phyloP scores from a whole-genome alignment of 2,113 vertebrate genomes.

The Ptilorrhoa leucosticta region DNA sequence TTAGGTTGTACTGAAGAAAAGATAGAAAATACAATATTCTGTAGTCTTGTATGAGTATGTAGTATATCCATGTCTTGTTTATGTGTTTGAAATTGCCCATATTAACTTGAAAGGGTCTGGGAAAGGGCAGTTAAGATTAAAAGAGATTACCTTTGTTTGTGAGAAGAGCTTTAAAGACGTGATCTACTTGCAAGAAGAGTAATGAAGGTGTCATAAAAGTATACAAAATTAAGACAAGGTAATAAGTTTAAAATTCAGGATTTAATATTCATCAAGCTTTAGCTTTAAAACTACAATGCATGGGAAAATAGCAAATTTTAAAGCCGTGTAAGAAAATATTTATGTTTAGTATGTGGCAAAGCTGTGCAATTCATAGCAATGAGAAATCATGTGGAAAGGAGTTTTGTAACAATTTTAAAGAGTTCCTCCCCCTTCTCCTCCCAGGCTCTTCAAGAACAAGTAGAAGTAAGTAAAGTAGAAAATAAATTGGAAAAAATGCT shows the following conservation, averaged over 20 bases:
- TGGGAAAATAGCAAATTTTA: neutral
- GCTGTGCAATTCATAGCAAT: neutral
- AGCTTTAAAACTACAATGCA: neutral
- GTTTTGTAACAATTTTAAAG: neutral
- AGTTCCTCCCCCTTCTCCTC: neutral
- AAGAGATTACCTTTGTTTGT: neutral
- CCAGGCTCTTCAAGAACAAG: slow-evolving; percentile 6
- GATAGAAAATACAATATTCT: neutral
- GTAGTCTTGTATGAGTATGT: slow-evolving; percentile 18
- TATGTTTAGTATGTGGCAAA: neutral
- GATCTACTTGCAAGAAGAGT: neutral
- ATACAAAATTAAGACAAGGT: neutral
- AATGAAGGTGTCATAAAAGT: neutral
- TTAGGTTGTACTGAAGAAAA: neutral
- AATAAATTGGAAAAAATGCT: slow-evolving; percentile 2
- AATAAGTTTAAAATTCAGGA: neutral
- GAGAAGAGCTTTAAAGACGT: neutral
- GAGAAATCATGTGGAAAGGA: neutral
- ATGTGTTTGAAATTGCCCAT: slow-evolving; percentile 9
- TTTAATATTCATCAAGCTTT: neutral
- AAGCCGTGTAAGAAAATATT: neutral
- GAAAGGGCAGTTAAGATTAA: neutral
- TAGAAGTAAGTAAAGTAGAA: slow-evolving; percentile 19
- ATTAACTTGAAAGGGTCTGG: neutral
- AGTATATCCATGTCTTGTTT: neutral